Evolutionary conservation across 1,140 invertebrate species (phyloP).

Genomic region (Drosophila nebulosa): DNA sequence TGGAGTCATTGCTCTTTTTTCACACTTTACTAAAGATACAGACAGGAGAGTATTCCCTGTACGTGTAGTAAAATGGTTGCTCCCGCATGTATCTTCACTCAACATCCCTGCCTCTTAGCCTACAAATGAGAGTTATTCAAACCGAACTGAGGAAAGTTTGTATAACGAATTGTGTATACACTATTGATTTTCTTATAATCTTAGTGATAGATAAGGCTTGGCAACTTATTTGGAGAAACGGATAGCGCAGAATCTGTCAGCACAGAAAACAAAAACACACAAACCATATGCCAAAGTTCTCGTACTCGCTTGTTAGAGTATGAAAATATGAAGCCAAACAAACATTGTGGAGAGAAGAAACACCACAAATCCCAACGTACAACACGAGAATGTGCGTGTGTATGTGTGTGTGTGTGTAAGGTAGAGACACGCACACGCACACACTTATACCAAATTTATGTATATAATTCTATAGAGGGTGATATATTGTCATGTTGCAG

Average conservation of each 20-base stretch:
- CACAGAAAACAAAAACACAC: background rate
- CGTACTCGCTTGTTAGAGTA: background rate
- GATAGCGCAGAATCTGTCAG: too few relatives aligned
- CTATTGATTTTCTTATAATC: background rate
- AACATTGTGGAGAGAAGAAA: conserved; percentile 32
- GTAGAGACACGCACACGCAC: conserved; percentile 25
- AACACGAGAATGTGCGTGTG: conserved; percentile 13
- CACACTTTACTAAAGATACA: background rate
- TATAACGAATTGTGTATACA: background rate
- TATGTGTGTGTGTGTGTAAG: conserved; percentile 31
- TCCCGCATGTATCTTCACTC: background rate
- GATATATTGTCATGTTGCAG: conserved; percentile 42
- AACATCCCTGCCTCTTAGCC: conserved; percentile 4
- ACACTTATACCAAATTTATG: conserved; percentile 7
- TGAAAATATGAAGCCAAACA: conserved; percentile 46
- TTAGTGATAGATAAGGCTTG: too few relatives aligned
- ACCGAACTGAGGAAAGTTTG: too few relatives aligned
- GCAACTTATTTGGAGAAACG: too few relatives aligned
- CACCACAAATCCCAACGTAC: conserved; percentile 47
- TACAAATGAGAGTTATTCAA: background rate
- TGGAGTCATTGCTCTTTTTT: background rate
- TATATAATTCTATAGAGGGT: conserved; percentile 39
- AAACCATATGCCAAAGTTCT: too few relatives aligned
- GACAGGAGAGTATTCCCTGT: background rate
- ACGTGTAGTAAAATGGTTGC: background rate